Evolutionary conservation across 1,140 invertebrate genomes (phyloP), one percentile per base, ranked within the genome.

Genomic region (Tribolium madens): DNA sequence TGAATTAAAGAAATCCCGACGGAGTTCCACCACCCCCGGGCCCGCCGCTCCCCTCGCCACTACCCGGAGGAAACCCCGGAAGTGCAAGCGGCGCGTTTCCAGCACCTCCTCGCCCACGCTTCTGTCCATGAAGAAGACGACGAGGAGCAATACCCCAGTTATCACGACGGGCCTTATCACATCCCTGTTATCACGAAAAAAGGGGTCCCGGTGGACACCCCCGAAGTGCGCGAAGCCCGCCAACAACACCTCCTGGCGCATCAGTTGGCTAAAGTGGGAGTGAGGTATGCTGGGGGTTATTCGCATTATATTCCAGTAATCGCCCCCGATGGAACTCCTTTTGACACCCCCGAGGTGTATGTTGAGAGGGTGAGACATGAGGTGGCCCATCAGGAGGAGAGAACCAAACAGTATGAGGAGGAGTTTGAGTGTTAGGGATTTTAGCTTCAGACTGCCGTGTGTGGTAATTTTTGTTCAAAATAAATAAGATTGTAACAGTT

Each of bases 171-270:
- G 6, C 50, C 17, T 18, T 64, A 68, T 21, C 76, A 33, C 83
- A 85, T 77, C 82, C 84, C 17, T 79, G 81, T 68, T n/a, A 83
- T 86, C 57, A 86, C 86, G 72, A 87, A 88, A 60, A 87, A 88
- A 53, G 89, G 88, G 6, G 86, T 87, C 2, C 88, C 88, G 3
- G 87, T 90, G 0, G 89, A 90, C 64, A 90, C 89, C 0, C 86
- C 87, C 50, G 89, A 89, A 76, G 90, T 90, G 2, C 87, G 88
- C 72, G 88, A 88, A 76, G 89, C 89, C 12, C 89, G 89, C 76
- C 86, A 88, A n/a, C 87, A 89, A 7, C 90, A 90, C 77, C 84
- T 86, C 64, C 86, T 87, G 9, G 88, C 88, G 9, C 71, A 76
- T 9, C 57, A 64, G 10, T 48, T 64, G n/a, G 72, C 71, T 12